phyloP scores from a whole-genome alignment of 2,797 vertebrate species.

The Anolis apletophallus region DNA sequence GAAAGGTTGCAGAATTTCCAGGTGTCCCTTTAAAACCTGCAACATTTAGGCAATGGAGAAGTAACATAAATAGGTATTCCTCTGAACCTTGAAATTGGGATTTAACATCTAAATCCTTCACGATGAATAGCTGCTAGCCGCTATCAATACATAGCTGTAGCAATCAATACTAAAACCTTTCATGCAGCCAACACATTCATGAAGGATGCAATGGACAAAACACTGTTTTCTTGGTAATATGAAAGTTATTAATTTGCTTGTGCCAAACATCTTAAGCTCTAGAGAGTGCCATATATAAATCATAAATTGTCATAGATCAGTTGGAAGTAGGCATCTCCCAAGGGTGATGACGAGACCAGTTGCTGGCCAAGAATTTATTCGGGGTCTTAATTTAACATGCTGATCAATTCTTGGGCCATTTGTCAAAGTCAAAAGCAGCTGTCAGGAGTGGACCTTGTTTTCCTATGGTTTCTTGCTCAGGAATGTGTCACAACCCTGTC shows the following conservation, averaged over 20 bases:
- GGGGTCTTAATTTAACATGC: slow-evolving; percentile 26
- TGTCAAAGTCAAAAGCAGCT: slow-evolving; percentile 15
- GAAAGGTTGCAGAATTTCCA: neutral
- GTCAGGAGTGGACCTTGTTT: neutral
- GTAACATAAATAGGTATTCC: neutral
- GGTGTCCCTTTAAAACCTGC: neutral
- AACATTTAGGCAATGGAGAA: neutral
- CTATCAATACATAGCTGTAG: neutral
- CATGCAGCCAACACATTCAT: neutral
- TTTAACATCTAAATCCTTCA: neutral
- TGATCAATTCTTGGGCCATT: slow-evolving; percentile 8
- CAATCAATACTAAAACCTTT: neutral
- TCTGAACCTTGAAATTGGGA: neutral
- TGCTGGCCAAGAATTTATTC: neutral
- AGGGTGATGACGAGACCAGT: neutral
- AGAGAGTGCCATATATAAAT: neutral
- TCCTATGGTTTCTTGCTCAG: neutral
- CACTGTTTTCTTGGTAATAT: neutral
- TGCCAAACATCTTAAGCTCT: neutral
- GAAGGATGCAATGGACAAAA: neutral
- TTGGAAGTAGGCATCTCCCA: neutral
- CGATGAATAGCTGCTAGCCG: neutral
- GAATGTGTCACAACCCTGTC: neutral
- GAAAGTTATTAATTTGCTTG: neutral
- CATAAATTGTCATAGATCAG: neutral